Evolutionary conservation across 2,797 vertebrate species (phyloP).

Genomic region (Sebastes elongatus): DNA sequence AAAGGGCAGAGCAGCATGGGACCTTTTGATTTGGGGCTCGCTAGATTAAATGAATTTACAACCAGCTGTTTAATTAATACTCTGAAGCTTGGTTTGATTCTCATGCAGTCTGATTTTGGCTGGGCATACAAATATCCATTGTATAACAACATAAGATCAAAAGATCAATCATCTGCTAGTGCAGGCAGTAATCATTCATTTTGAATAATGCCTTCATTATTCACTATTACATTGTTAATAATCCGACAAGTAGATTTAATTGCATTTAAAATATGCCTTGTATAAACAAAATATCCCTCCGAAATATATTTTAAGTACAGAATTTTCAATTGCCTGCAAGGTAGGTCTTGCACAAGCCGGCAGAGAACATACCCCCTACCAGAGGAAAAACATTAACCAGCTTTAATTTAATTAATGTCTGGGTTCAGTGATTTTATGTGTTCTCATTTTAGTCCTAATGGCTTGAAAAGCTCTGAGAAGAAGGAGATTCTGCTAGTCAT

Average conservation of each 20-base stretch:
- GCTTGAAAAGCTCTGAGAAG: slow-evolving; percentile 33
- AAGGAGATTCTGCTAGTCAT: not conserved
- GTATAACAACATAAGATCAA: not conserved
- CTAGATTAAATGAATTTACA: slow-evolving; percentile 59
- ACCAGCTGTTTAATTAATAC: slow-evolving; percentile 57
- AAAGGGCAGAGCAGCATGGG: slow-evolving; percentile 44
- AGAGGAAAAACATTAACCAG: slow-evolving; percentile 18
- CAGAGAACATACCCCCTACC: slow-evolving; percentile 8
- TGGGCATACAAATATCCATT: slow-evolving; percentile 9
- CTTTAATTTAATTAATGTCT: slow-evolving; percentile 54
- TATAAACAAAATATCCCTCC: not conserved
- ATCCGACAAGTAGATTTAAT: not conserved
- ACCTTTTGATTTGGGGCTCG: slow-evolving; percentile 38
- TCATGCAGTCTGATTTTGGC: slow-evolving; percentile 25
- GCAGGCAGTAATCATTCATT: not conserved
- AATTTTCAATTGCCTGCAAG: not conserved
- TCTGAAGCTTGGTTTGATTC: slow-evolving; percentile 23
- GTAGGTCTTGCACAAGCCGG: not conserved
- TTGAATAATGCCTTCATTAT: not conserved
- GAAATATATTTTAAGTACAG: not conserved
- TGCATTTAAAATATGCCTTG: not conserved
- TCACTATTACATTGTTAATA: not conserved
- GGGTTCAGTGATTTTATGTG: slow-evolving; percentile 48
- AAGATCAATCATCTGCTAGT: not conserved
- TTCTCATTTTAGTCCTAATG: slow-evolving; percentile 43